phyloP scores from a whole-genome alignment of 2,797 vertebrate genomes.

The Potorous gilbertii region DNA sequence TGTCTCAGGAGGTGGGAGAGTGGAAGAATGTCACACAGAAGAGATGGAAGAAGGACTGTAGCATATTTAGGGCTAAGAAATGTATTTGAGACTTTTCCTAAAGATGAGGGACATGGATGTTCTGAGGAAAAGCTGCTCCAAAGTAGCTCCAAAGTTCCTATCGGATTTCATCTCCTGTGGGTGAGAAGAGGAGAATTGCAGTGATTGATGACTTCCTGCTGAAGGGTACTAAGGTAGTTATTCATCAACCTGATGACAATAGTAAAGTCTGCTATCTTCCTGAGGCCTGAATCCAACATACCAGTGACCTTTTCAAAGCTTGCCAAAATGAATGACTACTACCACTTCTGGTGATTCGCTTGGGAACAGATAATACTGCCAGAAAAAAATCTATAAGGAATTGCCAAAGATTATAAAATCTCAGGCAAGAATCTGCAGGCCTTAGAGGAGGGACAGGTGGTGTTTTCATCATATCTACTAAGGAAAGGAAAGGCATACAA shows the following conservation, averaged over 20 bases:
- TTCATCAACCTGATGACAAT: background rate
- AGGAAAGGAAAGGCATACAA: conserved; percentile 7
- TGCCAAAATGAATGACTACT: background rate
- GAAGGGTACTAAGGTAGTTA: background rate
- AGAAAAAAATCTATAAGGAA: background rate
- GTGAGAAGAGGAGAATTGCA: background rate
- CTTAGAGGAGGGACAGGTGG: background rate
- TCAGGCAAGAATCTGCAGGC: background rate
- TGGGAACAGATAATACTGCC: background rate
- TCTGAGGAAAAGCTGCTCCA: background rate
- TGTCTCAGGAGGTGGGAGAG: background rate
- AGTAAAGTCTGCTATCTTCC: background rate
- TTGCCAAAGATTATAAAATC: background rate
- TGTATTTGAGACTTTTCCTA: background rate
- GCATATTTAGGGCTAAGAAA: background rate
- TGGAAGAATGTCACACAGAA: background rate
- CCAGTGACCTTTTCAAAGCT: background rate
- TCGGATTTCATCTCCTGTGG: background rate
- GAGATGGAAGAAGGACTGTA: background rate
- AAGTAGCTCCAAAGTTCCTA: background rate
- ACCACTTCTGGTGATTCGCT: background rate
- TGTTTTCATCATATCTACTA: background rate
- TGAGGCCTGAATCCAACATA: background rate
- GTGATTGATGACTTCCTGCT: background rate
- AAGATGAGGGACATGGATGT: background rate